Evolutionary conservation across 2,888 invertebrate species (phyloP), one percentile per base, ranked within the genome.

Genomic region (Cheilosia scutellata): DNA sequence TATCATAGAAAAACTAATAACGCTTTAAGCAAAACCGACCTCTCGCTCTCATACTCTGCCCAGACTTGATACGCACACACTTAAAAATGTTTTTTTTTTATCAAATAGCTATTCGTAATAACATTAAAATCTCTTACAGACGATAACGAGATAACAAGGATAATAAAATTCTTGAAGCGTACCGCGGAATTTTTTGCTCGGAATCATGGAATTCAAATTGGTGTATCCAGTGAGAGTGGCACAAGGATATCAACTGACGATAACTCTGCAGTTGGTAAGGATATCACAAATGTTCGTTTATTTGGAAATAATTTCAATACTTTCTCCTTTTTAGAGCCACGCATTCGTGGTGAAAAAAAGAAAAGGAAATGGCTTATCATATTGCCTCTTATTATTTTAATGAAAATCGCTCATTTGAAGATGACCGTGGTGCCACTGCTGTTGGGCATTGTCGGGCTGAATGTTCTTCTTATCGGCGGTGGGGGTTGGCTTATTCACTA

Each of bases 331-430:
- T 33, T 27, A 16, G 92, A 91, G 25, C 72, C 90, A 0, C 90
- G 92, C 13, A 78, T 88, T 0, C 88, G 87, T 37, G 87, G 87
- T 33, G 90, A 91, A 44, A 90, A 89, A 76, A 91, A 89, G 83
- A 90, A 90, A 58, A 87, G 87, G 31, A 90, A 89, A 88, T 91
- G 91, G 91, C 89, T 91, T 1, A 88, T 92, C 27, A 89, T 92
- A 20, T 76, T 92, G 72, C 92, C 92, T 0, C 80, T 92, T 65
- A 90, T 92, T 65, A 91, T 92, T 57, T 87, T 92, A 9, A 89
- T 92, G 89, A 92, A 92, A 88, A 90, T 92, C 6, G 91, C 91
- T 0, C 92, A 92, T 47, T 72, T 92, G 9, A 92, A 92, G 79
- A 90, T 91, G 90, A 90, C 90, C 0, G 42, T 91, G 7, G 90